These are phyloP conservation scores for Tringa solitaria DNA, from an alignment of 2,113 vertebrate genomes.

Conservation along the genomic window DNA sequence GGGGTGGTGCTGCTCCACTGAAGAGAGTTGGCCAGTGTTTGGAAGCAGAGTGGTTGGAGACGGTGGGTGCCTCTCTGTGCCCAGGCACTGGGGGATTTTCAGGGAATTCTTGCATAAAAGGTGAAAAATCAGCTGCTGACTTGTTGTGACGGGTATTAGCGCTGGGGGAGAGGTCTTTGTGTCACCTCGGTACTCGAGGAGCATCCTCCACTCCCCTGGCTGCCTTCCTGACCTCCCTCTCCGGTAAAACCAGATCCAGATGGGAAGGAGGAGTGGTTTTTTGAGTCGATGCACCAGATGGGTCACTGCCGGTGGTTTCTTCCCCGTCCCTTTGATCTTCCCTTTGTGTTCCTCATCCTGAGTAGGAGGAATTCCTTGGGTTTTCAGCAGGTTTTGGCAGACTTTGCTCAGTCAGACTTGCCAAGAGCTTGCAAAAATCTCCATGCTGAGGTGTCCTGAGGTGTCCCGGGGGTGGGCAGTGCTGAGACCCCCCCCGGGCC, in stretches of 20 bases:
- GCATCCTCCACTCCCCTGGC: not conserved
- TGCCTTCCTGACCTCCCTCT: not conserved
- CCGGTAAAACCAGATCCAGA: not conserved
- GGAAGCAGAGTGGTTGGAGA: not conserved
- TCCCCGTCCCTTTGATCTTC: not conserved
- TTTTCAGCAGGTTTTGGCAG: not conserved
- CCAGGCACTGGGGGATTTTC: not conserved
- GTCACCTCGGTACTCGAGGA: not conserved
- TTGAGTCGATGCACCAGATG: not conserved
- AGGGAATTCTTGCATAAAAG: not conserved
- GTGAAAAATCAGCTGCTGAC: not conserved
- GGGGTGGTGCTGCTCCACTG: not conserved
- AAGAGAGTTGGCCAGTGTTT: not conserved
- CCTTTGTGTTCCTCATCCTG: not conserved
- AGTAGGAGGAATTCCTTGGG: not conserved
- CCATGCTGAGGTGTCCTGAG: fast-evolving
- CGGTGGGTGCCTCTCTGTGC: not conserved
- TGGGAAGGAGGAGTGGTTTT: not conserved
- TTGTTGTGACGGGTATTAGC: not conserved
- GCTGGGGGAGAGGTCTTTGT: not conserved
- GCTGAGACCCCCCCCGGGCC: not conserved
- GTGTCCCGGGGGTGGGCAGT: not conserved
- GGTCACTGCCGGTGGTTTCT: not conserved
- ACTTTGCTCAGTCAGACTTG: not conserved
- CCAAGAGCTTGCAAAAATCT: not conserved